Percentiles rank a stretch among this genome's conserved stretches.
Conservation (phyloP, 1,140 invertebrate species). For the Helicoverpa armigera region DNA sequence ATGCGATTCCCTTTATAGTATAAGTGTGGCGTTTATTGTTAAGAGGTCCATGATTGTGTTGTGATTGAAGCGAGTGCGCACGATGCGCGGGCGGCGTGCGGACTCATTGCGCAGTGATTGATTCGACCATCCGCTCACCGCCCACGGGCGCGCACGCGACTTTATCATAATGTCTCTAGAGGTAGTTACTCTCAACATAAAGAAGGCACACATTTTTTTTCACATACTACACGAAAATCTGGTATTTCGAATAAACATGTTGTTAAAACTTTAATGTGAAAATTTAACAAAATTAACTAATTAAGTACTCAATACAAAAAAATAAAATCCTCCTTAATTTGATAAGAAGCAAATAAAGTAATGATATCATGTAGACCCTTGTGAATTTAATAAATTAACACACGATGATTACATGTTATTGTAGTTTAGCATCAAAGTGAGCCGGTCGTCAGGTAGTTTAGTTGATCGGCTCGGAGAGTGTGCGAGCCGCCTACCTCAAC, state of each 20-base stretch:
- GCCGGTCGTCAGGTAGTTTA: background rate
- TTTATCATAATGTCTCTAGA: background rate
- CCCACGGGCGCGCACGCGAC: slow-evolving; percentile 45
- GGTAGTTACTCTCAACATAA: background rate
- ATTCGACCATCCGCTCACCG: slow-evolving; percentile 53
- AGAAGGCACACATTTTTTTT: background rate
- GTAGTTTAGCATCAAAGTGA: background rate
- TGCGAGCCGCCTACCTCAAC: slow-evolving; percentile 57
- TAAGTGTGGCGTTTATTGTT: background rate
- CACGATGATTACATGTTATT: no score
- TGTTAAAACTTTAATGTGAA: no score
- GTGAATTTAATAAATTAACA: no score
- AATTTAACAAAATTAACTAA: no score
- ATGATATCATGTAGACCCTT: no score
- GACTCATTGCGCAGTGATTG: slow-evolving; percentile 51
- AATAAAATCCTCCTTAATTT: no score
- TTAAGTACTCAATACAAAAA: no score
- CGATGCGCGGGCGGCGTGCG: slow-evolving; percentile 40
- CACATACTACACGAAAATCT: background rate
- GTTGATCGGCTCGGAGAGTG: slow-evolving; percentile 37
- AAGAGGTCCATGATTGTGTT: slow-evolving; percentile 21
- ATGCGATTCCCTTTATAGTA: background rate
- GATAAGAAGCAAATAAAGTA: no score
- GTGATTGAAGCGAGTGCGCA: slow-evolving; percentile 33
- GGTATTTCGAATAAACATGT: no score